Evolutionary conservation across 2,888 invertebrate genomes (phyloP), one percentile per base, ranked within the genome.

Genomic region (Chironomus tentans): DNA sequence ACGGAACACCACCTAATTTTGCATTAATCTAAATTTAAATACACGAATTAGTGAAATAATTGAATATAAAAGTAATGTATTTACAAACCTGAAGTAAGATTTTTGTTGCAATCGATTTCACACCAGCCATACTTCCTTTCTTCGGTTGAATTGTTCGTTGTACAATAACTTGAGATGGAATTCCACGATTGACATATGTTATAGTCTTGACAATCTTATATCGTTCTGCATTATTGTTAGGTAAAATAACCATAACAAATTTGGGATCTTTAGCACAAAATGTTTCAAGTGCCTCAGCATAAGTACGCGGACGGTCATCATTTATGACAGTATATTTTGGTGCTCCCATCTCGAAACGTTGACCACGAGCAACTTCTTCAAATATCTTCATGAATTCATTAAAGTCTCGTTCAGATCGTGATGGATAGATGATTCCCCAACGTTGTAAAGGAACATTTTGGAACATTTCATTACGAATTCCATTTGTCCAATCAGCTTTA

Each of bases 81-180:
- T 38, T 28, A 10, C 38, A 10, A 38, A 38, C 38, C 38, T 96
- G 96, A 38, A 96, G 91, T 0, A 91, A 92, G 0, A 96, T 88
- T 84, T 96, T 96, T 0, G 94, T 93, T 0, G 92, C 92, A 68
- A 95, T 91, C 0, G 91, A 90, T 88, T 91, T 89, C 0, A 86
- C 85, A 13, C 65, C 65, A 12, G 65, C 65, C 65, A 18, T 21
- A 4, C 79, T 77, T 2, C 82, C 81, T 79, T 78, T 84, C 80
- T 81, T 87, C 82, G 80, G 86, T 0, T 82, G 81, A 73, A 83
- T 82, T 0, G 81, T 81, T 7, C 79, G 79, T 6, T 80, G 18
- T 0, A 82, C 82, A 79, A 88, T 82, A 1, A 89, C 87, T 80
- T 93, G 92, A 0, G 90, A 89, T 0, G 91, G 90, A 2, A 91